Conservation (phyloP, 2,797 vertebrate species). For the Cryptoprocta ferox region DNA sequence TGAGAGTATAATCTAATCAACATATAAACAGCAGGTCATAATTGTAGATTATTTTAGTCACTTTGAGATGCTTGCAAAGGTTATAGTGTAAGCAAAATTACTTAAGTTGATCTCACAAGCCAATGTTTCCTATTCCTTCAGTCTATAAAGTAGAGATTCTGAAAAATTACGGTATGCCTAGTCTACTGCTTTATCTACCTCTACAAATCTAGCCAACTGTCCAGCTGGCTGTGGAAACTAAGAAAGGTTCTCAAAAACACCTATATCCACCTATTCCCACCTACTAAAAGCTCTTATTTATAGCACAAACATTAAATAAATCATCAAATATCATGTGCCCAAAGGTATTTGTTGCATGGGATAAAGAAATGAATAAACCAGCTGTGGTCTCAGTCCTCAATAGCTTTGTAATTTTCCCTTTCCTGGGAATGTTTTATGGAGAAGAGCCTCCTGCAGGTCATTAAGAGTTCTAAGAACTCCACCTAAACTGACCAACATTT, state of each 20-base stretch:
- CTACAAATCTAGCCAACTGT: background rate
- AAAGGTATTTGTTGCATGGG: background rate
- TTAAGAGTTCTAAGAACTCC: background rate
- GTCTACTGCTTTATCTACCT: background rate
- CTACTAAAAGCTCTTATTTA: background rate
- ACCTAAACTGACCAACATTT: background rate
- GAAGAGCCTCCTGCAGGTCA: background rate
- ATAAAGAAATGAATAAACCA: background rate
- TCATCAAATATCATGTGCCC: background rate
- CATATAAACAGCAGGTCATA: background rate
- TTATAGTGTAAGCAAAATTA: background rate
- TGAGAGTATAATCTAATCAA: constrained; percentile 7
- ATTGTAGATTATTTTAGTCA: background rate
- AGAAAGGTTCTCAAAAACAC: background rate
- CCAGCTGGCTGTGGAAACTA: background rate
- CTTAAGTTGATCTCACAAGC: background rate
- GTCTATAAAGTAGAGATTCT: background rate
- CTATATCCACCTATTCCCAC: background rate
- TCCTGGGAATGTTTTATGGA: background rate
- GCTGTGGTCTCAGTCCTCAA: background rate
- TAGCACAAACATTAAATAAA: constrained; percentile 4
- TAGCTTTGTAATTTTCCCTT: background rate
- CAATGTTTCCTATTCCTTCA: background rate
- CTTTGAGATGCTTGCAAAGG: background rate
- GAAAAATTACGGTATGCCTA: background rate